These are phyloP conservation scores for Melipona quadrifasciata DNA, from an alignment of 1,140 invertebrate species.

Conservation along the genomic window DNA sequence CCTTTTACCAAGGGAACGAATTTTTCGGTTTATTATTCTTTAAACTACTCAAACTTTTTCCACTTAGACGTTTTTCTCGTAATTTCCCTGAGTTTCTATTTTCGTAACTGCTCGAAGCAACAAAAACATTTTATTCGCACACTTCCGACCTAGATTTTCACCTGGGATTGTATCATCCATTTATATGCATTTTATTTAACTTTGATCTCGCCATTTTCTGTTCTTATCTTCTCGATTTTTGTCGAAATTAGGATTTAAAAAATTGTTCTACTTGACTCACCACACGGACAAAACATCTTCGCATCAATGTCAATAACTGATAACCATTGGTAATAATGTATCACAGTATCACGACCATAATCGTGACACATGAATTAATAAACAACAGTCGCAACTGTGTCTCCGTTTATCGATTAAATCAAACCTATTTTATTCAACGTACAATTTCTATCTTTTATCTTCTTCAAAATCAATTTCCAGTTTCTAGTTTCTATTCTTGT, in stretches of 20 bases:
- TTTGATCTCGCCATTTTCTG: neutral
- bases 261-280: no score
- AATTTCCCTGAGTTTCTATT: neutral
- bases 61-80: neutral
- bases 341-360: neutral
- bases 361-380: slow-evolving; percentile 4
- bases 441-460: no score
- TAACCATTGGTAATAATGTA: no score
- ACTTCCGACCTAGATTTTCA: neutral
- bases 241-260: no score
- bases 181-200: neutral
- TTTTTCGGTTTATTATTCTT: neutral
- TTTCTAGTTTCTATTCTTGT: neutral
- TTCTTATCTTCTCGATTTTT: no score
- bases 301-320: no score
- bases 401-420: neutral
- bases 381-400: neutral
- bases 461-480: no score
- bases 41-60: neutral
- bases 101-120: no score
- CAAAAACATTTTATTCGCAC: neutral
- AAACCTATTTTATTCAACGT: no score
- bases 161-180: no score
- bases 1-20: neutral
- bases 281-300: no score